phyloP scores from a whole-genome alignment of 1,140 invertebrate species.

The Neodiprion virginianus region DNA sequence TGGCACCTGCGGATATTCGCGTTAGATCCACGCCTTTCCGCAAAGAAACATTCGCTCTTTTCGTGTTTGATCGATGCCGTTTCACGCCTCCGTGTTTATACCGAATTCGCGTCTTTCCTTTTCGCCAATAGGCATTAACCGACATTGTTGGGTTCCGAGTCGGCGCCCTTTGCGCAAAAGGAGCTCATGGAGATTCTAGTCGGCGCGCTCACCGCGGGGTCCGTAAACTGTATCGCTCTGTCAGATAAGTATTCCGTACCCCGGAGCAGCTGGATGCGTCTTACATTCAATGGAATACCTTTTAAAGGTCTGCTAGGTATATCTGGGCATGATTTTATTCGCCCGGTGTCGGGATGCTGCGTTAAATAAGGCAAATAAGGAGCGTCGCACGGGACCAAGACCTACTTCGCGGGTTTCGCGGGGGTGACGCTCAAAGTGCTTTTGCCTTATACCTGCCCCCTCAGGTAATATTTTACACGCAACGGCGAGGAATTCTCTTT shows the following conservation, averaged over 20 bases:
- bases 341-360: conserved; percentile 16
- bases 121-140: not conserved
- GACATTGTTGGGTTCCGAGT: not conserved
- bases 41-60: not conserved
- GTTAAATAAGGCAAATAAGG: conserved; percentile 43
- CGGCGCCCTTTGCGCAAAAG: not conserved
- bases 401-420: conserved; percentile 27
- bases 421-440: conserved; percentile 34
- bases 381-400: conserved; percentile 14
- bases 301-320: conserved; percentile 20
- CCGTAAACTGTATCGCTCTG: conserved; percentile 2
- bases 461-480: conserved; percentile 38
- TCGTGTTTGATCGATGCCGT: not conserved
- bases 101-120: not conserved
- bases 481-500: not conserved
- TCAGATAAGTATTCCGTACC: not conserved
- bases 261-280: not conserved
- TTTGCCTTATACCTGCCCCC: conserved; percentile 39
- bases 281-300: conserved; percentile 22
- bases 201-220: not conserved
- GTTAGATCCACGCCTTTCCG: not conserved
- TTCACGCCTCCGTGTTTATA: not conserved
- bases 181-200: not conserved
- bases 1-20: not conserved
- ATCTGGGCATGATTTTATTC: conserved; percentile 7